These are phyloP conservation scores for Sinocyclocheilus grahami DNA, from an alignment of 2,113 vertebrate genomes.

Conservation along the genomic window DNA sequence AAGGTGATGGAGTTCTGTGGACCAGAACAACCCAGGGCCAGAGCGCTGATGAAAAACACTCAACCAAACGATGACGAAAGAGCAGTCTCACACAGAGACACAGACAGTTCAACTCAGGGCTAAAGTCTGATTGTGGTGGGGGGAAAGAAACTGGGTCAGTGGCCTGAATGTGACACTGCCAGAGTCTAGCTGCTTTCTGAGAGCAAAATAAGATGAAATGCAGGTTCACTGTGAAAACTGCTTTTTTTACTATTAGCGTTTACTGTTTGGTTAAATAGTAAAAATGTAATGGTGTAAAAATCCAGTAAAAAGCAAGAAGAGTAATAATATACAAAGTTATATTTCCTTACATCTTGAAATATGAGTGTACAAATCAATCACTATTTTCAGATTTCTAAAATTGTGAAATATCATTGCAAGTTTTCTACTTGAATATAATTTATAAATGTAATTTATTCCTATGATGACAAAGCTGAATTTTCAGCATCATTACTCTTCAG, in stretches of 20 bases:
- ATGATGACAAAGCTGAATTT: too few species aligned
- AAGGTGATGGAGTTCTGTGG: conserved; percentile 2
- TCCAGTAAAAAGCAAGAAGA: too few species aligned
- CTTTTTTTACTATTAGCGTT: too few species aligned
- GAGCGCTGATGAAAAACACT: conserved; percentile 2
- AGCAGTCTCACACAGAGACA: neutral
- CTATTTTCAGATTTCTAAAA: neutral
- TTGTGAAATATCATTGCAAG: neutral
- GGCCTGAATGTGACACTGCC: neutral
- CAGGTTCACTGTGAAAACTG: neutral
- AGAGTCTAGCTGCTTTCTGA: neutral
- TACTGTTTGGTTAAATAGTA: neutral
- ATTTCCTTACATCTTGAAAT: too few species aligned
- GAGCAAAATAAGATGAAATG: neutral
- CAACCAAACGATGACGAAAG: conserved; percentile 25
- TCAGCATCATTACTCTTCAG: too few species aligned
- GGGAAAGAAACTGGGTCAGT: conserved; percentile 11
- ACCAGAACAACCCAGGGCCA: conserved; percentile 6
- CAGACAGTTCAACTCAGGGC: conserved; percentile 19
- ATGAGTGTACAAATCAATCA: too few species aligned
- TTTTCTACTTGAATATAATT: too few species aligned
- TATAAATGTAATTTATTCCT: too few species aligned
- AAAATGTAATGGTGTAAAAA: neutral
- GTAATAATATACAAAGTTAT: too few species aligned
- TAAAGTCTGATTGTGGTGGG: neutral